phyloP scores from a whole-genome alignment of 2,113 vertebrate genomes.

The Leucopsar rothschildi region DNA sequence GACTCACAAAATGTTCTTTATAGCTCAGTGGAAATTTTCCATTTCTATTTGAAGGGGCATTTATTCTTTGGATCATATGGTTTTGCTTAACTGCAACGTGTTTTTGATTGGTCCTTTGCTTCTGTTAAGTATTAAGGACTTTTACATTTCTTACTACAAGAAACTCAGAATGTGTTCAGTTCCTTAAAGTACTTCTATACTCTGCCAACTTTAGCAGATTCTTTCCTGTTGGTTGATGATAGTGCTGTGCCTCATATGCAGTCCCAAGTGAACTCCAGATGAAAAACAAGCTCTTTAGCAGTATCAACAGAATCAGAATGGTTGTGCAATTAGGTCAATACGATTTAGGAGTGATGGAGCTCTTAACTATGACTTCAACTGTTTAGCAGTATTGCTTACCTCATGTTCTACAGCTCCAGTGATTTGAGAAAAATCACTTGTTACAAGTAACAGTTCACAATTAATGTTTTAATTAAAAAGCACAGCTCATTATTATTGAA shows the following conservation, averaged over 20 bases:
- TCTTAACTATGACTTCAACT: neutral
- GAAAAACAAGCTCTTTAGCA: neutral
- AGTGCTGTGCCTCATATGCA: neutral
- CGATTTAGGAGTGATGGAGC: neutral
- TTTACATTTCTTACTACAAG: neutral
- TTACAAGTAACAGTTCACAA: neutral
- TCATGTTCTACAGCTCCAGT: neutral
- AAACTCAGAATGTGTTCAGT: neutral
- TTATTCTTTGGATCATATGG: neutral
- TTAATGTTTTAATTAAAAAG: neutral
- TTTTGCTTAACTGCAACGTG: neutral
- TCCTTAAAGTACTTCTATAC: neutral
- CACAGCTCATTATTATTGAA: neutral
- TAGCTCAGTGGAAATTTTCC: neutral
- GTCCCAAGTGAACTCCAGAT: neutral
- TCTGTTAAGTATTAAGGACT: neutral
- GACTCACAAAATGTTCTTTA: neutral
- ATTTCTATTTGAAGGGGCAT: neutral
- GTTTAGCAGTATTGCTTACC: neutral
- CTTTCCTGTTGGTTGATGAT: neutral
- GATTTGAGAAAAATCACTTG: neutral
- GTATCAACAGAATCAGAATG: neutral
- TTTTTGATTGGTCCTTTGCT: neutral
- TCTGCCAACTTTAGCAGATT: neutral
- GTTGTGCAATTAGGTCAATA: neutral